Conservation (phyloP, 2,797 vertebrate genomes). For the Pseudopleuronectes americanus region DNA sequence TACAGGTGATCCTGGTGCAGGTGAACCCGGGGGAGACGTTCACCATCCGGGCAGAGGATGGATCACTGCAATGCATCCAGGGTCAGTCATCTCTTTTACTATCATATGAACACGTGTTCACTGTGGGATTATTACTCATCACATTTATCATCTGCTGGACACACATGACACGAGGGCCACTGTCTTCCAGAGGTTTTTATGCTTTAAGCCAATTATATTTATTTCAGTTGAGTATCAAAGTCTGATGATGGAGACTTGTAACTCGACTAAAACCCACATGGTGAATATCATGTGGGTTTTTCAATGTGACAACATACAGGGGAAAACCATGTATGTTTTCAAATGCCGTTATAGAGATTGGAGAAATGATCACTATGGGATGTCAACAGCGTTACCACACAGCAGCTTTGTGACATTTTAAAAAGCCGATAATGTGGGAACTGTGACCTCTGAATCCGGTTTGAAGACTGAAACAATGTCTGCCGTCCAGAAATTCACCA, state of each 20-base stretch:
- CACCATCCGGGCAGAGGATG: constrained; percentile 97
- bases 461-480: too few species aligned
- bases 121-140: constrained; percentile 10
- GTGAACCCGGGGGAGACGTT: constrained; percentile 99
- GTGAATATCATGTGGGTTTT: not conserved
- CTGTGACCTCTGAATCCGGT: too few species aligned
- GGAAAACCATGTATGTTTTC: not conserved
- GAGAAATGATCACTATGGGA: too few species aligned
- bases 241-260: not conserved
- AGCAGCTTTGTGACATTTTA: too few species aligned
- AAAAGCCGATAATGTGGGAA: too few species aligned
- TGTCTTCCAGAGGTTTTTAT: not conserved
- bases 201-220: not conserved
- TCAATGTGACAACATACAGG: not conserved
- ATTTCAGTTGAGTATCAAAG: not conserved
- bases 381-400: too few species aligned
- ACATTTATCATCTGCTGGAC: not conserved
- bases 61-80: constrained; percentile 98
- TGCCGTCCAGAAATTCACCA: too few species aligned
- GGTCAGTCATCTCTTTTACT: constrained; percentile 82
- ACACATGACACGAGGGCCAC: not conserved
- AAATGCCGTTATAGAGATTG: not conserved
- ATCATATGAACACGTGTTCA: constrained; percentile 17
- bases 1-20: constrained; percentile 97
- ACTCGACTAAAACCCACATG: not conserved